These are phyloP conservation scores for Pogonophryne albipinna DNA, from an alignment of 2,797 vertebrate species.

Conservation along the genomic window DNA sequence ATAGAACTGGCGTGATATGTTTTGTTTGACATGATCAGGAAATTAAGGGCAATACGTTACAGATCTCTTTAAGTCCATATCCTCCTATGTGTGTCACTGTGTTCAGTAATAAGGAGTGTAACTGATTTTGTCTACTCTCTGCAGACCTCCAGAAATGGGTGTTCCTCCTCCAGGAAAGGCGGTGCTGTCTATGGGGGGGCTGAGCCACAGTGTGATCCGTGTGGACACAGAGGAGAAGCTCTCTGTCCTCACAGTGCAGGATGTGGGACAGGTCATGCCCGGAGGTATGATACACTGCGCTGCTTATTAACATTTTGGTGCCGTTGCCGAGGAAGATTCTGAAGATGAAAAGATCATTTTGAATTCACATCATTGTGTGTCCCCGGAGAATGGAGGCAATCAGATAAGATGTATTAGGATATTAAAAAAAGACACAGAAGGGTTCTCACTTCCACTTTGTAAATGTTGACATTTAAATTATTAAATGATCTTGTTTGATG, in stretches of 20 bases:
- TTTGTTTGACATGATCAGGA: not conserved
- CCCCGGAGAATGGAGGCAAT: not conserved
- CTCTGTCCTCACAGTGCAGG: conserved; percentile 95
- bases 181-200: conserved; percentile 93
- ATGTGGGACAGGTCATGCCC: conserved; percentile 96
- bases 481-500: not conserved
- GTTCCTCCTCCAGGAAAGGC: conserved; percentile 94
- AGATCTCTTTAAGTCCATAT: not conserved
- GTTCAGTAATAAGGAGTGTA: not conserved
- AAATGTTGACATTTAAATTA: not conserved
- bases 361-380: not conserved
- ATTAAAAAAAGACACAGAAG: not conserved
- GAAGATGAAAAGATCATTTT: not conserved
- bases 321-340: not conserved
- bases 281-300: conserved; percentile 87
- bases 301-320: conserved; percentile 9
- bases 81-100: not conserved
- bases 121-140: conserved; percentile 37
- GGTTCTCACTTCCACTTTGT: not conserved
- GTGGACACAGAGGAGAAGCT: conserved; percentile 96
- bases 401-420: not conserved
- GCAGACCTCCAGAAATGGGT: conserved; percentile 92
- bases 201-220: conserved; percentile 94
- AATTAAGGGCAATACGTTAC: not conserved
- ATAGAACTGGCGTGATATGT: not conserved